A percentile compares a stretch with the other conserved stretches of the same genome.
phyloP scores from a whole-genome alignment of 2,797 vertebrate genomes.

The Schizopygopsis malacanthus region DNA sequence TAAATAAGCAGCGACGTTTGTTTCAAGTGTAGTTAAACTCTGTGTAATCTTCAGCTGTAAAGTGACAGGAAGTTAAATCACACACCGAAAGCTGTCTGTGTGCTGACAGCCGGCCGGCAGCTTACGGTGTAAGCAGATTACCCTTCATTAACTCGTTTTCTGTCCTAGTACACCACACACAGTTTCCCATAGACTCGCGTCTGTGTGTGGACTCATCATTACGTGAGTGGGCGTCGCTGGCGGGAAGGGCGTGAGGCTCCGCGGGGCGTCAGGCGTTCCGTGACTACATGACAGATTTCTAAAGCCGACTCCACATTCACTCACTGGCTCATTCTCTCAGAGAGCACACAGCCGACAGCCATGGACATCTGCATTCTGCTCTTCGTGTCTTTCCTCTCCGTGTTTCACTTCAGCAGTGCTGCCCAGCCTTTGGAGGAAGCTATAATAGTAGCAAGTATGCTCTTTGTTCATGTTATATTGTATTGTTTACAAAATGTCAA shows the following conservation, averaged over 20 bases:
- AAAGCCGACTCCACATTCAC: constrained; percentile 1
- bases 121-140: constrained; percentile 44
- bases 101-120: constrained; percentile 18
- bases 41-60: not conserved
- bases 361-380: constrained; percentile 58
- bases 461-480: not conserved
- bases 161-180: constrained; percentile 4
- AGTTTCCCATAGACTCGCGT: constrained; percentile 7
- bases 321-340: constrained; percentile 21
- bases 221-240: not conserved
- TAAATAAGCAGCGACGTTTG: not conserved
- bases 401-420: constrained; percentile 42
- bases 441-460: constrained; percentile 50
- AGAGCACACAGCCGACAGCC: constrained; percentile 4
- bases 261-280: constrained; percentile 40
- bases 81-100: not conserved
- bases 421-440: constrained; percentile 51
- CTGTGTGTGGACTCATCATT: constrained; percentile 16
- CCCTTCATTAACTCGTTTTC: constrained; percentile 1
- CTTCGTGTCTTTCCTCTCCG: constrained; percentile 53
- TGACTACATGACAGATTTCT: constrained; percentile 16
- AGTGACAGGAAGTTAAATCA: constrained; percentile 22
- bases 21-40: constrained; percentile 10
- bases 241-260: constrained; percentile 43
- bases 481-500: not conserved